phyloP scores from a whole-genome alignment of 92 coral and sea anemone species.

The Parazoanthus darwini region DNA sequence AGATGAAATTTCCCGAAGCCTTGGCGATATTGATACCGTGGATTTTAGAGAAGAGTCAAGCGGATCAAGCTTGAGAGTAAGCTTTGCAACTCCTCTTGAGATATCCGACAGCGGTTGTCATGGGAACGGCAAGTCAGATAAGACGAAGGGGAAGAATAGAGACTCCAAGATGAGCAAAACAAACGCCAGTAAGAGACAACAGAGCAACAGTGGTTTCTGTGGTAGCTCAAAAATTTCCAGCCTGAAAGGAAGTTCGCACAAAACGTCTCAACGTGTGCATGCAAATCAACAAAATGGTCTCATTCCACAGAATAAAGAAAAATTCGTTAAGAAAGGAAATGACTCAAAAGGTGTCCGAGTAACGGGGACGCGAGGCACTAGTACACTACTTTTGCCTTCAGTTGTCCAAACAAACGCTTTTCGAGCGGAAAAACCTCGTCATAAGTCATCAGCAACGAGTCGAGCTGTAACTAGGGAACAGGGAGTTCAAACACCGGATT shows the following conservation, averaged over 20 bases:
- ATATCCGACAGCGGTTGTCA: slow-evolving; percentile 54
- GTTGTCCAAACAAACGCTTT: background rate
- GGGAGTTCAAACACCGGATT: slow-evolving; percentile 5
- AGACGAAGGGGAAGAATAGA: background rate
- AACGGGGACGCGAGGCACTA: background rate
- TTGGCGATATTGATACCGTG: slow-evolving; percentile 75
- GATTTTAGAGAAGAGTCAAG: slow-evolving; percentile 50
- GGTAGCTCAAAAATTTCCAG: background rate
- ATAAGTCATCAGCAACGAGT: background rate
- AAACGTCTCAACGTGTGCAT: background rate
- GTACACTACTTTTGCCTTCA: background rate
- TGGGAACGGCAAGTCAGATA: slow-evolving; percentile 40
- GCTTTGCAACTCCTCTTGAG: slow-evolving; percentile 51
- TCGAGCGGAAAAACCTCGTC: background rate
- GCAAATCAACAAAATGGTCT: background rate
- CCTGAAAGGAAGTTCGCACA: background rate
- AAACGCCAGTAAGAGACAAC: slow-evolving; percentile 8
- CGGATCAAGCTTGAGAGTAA: slow-evolving; percentile 43
- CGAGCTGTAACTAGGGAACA: background rate
- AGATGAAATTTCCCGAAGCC: slow-evolving; percentile 47
- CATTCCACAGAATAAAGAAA: background rate
- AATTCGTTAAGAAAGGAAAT: background rate
- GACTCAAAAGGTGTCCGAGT: background rate
- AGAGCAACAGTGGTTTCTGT: background rate
- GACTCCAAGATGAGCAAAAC: background rate